These are phyloP conservation scores for Emydocephalus ijimae DNA, from an alignment of 2,113 vertebrate genomes.

Conservation along the genomic window DNA sequence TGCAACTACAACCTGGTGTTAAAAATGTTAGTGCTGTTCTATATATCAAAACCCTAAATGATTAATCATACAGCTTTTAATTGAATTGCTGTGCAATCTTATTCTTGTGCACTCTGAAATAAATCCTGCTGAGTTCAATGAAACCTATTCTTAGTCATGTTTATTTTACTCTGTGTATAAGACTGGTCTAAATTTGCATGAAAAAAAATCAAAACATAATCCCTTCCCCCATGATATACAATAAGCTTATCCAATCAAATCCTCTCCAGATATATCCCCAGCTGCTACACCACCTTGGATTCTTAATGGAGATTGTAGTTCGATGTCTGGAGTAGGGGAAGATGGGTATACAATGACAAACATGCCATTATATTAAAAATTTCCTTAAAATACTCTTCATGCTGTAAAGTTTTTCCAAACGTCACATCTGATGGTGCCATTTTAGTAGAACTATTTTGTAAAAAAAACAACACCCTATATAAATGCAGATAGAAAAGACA, in stretches of 20 bases:
- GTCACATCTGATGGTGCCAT: neutral
- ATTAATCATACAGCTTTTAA: neutral
- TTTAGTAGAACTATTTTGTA: neutral
- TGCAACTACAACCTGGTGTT: neutral
- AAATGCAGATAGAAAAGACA: neutral
- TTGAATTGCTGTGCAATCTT: neutral
- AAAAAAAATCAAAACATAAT: neutral
- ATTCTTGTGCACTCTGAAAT: neutral
- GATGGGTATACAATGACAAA: neutral
- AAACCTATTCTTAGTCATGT: neutral
- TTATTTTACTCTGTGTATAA: neutral
- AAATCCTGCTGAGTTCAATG: neutral
- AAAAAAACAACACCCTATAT: fast-evolving
- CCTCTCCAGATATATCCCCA: neutral
- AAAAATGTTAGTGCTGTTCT: neutral
- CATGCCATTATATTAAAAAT: neutral
- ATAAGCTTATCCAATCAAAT: neutral
- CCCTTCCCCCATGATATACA: neutral
- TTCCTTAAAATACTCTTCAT: neutral
- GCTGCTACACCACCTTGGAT: neutral
- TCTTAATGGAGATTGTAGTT: neutral
- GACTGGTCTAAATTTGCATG: neutral
- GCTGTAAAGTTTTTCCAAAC: neutral
- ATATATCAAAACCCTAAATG: neutral
- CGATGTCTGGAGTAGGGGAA: neutral